A percentile compares a stretch with the other conserved stretches of the same genome.
These are phyloP conservation scores for Cerceris ruficornis DNA, from an alignment of 2,888 invertebrate species.

Conservation along the genomic window DNA sequence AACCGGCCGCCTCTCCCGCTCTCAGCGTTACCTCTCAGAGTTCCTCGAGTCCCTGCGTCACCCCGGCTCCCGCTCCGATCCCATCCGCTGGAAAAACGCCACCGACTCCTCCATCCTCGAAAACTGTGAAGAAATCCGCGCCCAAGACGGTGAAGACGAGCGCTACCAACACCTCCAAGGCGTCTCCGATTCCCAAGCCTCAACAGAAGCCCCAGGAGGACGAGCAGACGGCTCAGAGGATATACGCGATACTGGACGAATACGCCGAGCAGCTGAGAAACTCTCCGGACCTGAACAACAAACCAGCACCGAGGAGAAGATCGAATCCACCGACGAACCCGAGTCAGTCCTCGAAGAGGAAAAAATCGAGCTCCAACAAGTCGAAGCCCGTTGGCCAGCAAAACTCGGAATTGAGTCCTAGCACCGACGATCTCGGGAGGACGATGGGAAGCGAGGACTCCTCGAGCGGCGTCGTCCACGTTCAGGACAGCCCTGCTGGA, in stretches of 20 bases:
- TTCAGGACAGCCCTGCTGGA: conserved; percentile 81
- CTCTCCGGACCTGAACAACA: conserved; percentile 90
- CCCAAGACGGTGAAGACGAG: conserved; percentile 85
- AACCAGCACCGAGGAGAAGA: conserved; percentile 89
- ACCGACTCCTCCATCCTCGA: conserved; percentile 75
- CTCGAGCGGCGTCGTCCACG: conserved; percentile 85
- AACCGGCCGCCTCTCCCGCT: conserved; percentile 84
- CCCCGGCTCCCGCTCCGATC: conserved; percentile 82
- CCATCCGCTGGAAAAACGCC: conserved; percentile 83
- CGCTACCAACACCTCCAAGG: conserved; percentile 85
- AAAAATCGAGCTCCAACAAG: conserved; percentile 86
- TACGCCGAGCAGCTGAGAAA: conserved; percentile 91
- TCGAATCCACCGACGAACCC: conserved; percentile 89
- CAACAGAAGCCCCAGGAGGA: conserved; percentile 91
- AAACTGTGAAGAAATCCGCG: conserved; percentile 81
- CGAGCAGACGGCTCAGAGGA: conserved; percentile 90
- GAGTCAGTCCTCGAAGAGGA: conserved; percentile 87
- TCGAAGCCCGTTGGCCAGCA: conserved; percentile 83
- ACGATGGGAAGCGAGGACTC: conserved; percentile 91
- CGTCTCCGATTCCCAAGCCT: conserved; percentile 86
- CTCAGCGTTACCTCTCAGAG: conserved; percentile 84
- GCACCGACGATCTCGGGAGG: conserved; percentile 86
- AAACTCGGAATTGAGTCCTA: conserved; percentile 84
- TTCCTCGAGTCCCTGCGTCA: conserved; percentile 84
- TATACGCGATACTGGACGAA: conserved; percentile 90